Evolutionary conservation across 2,113 vertebrate genomes (phyloP), one percentile per base, ranked within the genome.

Genomic region (Cebus imitator): DNA sequence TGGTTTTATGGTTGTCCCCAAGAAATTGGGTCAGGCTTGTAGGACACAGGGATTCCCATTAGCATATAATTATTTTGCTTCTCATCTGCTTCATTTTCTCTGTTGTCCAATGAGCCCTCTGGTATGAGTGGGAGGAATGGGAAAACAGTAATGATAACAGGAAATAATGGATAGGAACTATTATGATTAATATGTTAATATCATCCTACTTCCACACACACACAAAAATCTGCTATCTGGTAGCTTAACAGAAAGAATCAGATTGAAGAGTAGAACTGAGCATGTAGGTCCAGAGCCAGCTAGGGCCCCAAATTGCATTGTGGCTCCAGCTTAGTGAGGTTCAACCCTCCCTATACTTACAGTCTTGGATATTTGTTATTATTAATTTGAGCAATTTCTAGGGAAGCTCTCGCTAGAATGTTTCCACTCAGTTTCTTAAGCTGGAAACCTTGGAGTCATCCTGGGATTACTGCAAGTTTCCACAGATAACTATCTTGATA

Each of bases 371-470:
- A 89, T 87, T 37, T 94, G 13, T 89, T 66, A 61, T 27, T 90
- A 68, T 87, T 37, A 94, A 80, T 95, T 68, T 85, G 43, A 91
- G 52, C 37, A 75, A 37, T 61, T 83, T 87, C 75, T 93, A 78
- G 48, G 40, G 21, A 95, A 68, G 35, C 17, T 89, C 8, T 75
- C 13, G 27, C 17, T 89, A 72, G 87, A 76, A 37, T 83, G 23
- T 61, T 7, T 87, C 17, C 13, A 76, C 6, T 94, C 30, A 43
- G 27, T 91, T 95, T 52, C 76, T 52, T 83, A 94, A 80, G 37
- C 61, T 83, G 70, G 70, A 94, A 91, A 87, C 18, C 52, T 79
- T 88, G 45, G n/a, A 61, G 40, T 91, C 48, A 82, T 87, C 30
- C n/a, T 76, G 70, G 45, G 64, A 83, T 68, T 96, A 83, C 43